Percentiles rank a stretch among this genome's conserved stretches.
These are phyloP conservation scores for Aphodius granarius DNA, from an alignment of 2,888 invertebrate species.

Conservation along the genomic window DNA sequence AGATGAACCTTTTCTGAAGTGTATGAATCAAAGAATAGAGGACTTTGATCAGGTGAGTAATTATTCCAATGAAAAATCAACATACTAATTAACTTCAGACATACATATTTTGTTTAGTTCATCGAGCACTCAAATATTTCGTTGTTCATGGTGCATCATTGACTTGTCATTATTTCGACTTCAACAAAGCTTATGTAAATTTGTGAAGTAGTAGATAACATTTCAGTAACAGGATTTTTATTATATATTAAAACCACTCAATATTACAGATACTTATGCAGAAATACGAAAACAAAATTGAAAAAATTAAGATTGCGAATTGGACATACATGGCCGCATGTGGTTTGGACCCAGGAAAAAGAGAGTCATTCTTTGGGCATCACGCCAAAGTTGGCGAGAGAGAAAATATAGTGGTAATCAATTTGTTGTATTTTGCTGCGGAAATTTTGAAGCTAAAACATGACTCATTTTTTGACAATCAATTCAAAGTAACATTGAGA, in stretches of 20 bases:
- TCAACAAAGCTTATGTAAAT: too few species aligned
- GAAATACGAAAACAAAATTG: conserved; percentile 66
- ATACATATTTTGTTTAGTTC: too few species aligned
- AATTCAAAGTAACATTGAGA: conserved; percentile 66
- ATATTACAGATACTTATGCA: conserved; percentile 15
- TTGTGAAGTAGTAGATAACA: too few species aligned
- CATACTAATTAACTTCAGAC: background rate
- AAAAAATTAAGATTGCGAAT: conserved; percentile 96
- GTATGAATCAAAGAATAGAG: conserved; percentile 87
- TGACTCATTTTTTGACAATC: conserved; percentile 49
- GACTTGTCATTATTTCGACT: too few species aligned
- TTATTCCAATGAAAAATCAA: background rate
- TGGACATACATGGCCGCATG: conserved; percentile 98
- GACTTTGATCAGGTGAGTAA: conserved; percentile 83
- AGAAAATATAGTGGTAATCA: conserved; percentile 55
- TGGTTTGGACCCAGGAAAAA: conserved; percentile 77
- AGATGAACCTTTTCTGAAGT: conserved; percentile 56
- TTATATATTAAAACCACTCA: too few species aligned
- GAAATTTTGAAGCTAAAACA: conserved; percentile 70
- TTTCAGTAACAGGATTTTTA: too few species aligned
- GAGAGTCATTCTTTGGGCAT: conserved; percentile 56
- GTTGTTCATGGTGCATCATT: conserved; percentile 18
- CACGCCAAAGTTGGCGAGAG: conserved; percentile 39
- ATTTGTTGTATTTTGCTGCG: conserved; percentile 72
- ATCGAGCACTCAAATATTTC: too few species aligned